These are phyloP conservation scores for Scaptomyza caliginosa DNA, from an alignment of 2,888 invertebrate genomes.

Conservation along the genomic window DNA sequence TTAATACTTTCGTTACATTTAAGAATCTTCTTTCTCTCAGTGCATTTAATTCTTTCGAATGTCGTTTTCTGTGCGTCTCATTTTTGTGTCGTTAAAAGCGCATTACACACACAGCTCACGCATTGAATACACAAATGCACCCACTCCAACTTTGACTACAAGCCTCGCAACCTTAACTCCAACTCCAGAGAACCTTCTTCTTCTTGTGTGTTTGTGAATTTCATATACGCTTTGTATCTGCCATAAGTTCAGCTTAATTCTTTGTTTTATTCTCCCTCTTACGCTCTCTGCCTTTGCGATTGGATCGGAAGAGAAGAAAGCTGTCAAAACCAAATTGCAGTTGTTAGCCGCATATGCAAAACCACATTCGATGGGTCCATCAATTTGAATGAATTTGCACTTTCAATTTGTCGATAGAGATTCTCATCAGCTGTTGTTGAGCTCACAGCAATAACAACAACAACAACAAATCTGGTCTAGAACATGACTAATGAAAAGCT, in stretches of 20 bases:
- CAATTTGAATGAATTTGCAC: conserved; percentile 57
- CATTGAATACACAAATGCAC: conserved; percentile 55
- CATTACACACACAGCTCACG: conserved; percentile 68
- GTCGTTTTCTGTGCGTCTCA: neutral
- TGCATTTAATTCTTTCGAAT: no score
- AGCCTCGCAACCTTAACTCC: neutral
- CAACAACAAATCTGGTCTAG: conserved; percentile 2
- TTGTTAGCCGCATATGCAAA: conserved; percentile 51
- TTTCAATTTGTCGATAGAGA: conserved; percentile 26
- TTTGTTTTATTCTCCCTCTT: conserved; percentile 24
- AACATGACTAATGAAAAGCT: conserved; percentile 59
- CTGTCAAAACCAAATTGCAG: conserved; percentile 60
- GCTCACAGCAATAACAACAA: conserved; percentile 10
- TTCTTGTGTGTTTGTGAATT: conserved; percentile 17
- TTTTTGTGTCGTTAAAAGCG: conserved; percentile 57
- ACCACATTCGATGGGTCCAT: conserved; percentile 52
- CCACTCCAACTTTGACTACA: conserved; percentile 49
- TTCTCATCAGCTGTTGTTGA: conserved; percentile 10
- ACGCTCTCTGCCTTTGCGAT: conserved; percentile 8
- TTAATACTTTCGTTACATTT: no score
- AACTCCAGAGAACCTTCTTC: conserved; percentile 27
- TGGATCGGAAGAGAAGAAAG: conserved; percentile 35
- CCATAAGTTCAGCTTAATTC: conserved; percentile 63
- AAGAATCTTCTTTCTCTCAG: no score
- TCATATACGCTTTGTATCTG: conserved; percentile 16